Percentiles rank a stretch among this genome's conserved stretches.
These are phyloP conservation scores for Pachyrhynchus sulphureomaculatus DNA, from an alignment of 1,140 invertebrate species.

Conservation along the genomic window DNA sequence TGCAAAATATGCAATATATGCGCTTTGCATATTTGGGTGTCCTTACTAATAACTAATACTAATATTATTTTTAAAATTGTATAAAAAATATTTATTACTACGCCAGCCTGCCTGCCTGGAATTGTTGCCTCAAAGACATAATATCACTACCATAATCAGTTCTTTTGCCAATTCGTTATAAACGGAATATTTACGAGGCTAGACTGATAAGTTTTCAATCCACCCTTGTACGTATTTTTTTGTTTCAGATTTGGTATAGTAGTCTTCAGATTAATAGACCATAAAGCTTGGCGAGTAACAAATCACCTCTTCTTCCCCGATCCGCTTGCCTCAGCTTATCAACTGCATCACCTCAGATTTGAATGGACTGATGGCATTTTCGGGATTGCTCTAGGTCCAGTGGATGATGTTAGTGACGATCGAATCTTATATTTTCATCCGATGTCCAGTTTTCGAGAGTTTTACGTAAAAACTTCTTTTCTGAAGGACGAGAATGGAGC, in stretches of 20 bases:
- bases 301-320: conserved; percentile 77
- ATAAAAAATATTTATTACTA: no score
- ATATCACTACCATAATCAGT: no score
- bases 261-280: conserved; percentile 62
- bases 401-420: conserved; percentile 55
- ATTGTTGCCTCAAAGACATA: no score
- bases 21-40: no score
- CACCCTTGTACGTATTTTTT: no score
- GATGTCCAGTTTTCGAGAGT: conserved; percentile 76
- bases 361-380: conserved; percentile 83
- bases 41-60: no score
- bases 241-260: conserved; percentile 38
- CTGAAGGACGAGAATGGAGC: conserved; percentile 61
- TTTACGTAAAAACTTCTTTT: conserved; percentile 66
- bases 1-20: no score
- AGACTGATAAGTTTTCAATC: no score
- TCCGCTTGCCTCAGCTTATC: conserved; percentile 68
- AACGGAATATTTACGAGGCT: no score
- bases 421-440: conserved; percentile 74
- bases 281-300: conserved; percentile 69
- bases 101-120: no score
- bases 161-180: no score
- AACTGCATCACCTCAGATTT: conserved; percentile 68
- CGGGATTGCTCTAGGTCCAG: conserved; percentile 68
- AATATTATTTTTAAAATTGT: no score